Evolutionary conservation across 2,113 vertebrate genomes (phyloP), one percentile per base, ranked within the genome.

Genomic region (Mesoclemmys tuberculata): DNA sequence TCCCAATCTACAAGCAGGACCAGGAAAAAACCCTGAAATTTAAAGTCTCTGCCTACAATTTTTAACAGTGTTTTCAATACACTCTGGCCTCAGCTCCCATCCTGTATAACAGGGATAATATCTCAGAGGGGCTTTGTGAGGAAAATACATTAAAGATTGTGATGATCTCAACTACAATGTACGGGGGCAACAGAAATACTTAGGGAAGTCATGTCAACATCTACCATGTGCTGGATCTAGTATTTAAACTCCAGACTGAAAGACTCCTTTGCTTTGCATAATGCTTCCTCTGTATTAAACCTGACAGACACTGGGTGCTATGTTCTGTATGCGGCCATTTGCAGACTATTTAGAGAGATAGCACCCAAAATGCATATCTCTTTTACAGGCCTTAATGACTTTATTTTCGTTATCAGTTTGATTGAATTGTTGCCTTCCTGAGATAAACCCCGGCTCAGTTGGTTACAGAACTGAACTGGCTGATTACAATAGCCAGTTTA

Each of bases 251-350:
- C 61, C 31, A 64, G 61, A n/a, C 61, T n/a, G 61, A 97, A 90
- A 92, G 51, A 87, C 44, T 93, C 41, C 89, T 79, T 92, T 92
- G 44, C 74, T 95, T 96, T 92, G 80, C 49, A 92, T 58, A 94
- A 84, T 75, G 55, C 48, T 90, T 61, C 48, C 92, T 92, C 95
- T 80, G 85, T 74, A 91, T 87, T 88, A 89, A 96, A 90, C 68
- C 58, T 81, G 75, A 58, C 58, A 91, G 91, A 89, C 84, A 90
- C 89, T 68, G 92, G 54, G 31, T 74, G 88, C 75, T 52, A 64
- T 55, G 71, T 31, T 38, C 77, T 92, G 48, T 75, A 84, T 74
- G 82, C 89, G 86, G 90, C 61, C 74, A 6, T 75, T 75, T 84
- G 79, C 35, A 80, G 77, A 58, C 44, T 84, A 84, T 93, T 93